Base-by-base conservation (phyloP, 2,113 vertebrate genomes). In the Prionailurus bengalensis region DNA sequence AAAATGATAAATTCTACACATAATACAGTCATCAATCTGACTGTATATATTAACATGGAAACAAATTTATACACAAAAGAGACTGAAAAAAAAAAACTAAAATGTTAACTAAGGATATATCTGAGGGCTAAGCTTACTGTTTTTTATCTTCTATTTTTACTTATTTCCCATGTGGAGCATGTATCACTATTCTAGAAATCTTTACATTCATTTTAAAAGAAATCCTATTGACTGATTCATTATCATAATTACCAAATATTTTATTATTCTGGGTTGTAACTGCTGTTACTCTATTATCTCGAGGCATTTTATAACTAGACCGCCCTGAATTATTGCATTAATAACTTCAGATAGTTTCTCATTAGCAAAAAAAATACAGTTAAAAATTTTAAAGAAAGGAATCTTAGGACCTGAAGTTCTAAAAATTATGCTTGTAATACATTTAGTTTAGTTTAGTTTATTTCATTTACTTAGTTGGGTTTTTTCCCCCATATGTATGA, bases 121-220 rank as follows among this genome's bases (percentile, higher is more conserved):
- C 27, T 71, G 51, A 6, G 4, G 17, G 21, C 39, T 81, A 85
- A 80, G 36, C 13, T 80, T 73, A 80, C 1, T 76, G 33, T 91
- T 91, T 86, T 94, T 66, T 94, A 73, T 88, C 23, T 81, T 71
- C 12, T n/a, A 16, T 61, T 73, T 92, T 80, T 97, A 61, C 53
- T 84, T 73, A 78, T 88, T 91, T 85, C 19, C 5, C 66, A 65
- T 61, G 27, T 21, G 42, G 25, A 96, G 16, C 33, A 89, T 42
- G 6, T 29, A 48, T 92, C 95, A 80, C 63, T 73, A 73, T 88
- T 87, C 70, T 88, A 78, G 31, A 91, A 82, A 83, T 14, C 2
- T 81, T 65, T 70, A 45, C 31, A 53, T 65, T 73, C 6, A 83
- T 36, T 36, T 81, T 79, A 23, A 94, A 92, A 92, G 14, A 91